These are phyloP conservation scores for Strix occidentalis DNA, from an alignment of 2,797 vertebrate genomes.

Conservation along the genomic window DNA sequence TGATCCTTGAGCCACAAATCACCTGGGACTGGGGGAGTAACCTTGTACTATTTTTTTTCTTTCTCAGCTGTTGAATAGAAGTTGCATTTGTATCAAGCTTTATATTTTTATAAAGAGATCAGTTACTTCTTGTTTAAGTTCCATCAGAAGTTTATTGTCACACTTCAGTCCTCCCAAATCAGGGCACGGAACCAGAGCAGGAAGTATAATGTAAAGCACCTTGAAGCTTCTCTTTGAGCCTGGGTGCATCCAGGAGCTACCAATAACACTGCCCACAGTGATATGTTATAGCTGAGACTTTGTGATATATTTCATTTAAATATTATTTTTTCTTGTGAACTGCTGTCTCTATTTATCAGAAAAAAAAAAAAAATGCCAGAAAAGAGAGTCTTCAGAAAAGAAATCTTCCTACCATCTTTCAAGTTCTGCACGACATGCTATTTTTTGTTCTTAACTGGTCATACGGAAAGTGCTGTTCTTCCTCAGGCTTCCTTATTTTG, in stretches of 20 bases:
- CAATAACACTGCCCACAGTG: neutral
- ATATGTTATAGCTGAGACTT: neutral
- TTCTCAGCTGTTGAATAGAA: neutral
- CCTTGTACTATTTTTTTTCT: neutral
- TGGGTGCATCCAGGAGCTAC: neutral
- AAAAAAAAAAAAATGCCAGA: neutral
- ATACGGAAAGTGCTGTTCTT: neutral
- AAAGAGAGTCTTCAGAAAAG: neutral
- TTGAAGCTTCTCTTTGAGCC: neutral
- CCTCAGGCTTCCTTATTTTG: neutral
- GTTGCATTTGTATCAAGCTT: neutral
- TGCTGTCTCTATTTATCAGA: neutral
- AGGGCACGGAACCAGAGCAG: neutral
- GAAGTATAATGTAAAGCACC: neutral
- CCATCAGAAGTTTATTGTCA: neutral
- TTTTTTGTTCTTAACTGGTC: neutral
- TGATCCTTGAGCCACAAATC: neutral
- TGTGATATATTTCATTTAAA: neutral
- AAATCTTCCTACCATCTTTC: neutral
- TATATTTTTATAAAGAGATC: neutral
- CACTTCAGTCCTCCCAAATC: neutral
- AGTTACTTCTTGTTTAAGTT: neutral
- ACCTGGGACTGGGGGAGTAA: neutral
- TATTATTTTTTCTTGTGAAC: neutral
- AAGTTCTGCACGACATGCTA: neutral